A percentile compares a stretch with the other conserved stretches of the same genome.
phyloP scores from a whole-genome alignment of 2,797 vertebrate genomes.

The Austrolebias charrua region DNA sequence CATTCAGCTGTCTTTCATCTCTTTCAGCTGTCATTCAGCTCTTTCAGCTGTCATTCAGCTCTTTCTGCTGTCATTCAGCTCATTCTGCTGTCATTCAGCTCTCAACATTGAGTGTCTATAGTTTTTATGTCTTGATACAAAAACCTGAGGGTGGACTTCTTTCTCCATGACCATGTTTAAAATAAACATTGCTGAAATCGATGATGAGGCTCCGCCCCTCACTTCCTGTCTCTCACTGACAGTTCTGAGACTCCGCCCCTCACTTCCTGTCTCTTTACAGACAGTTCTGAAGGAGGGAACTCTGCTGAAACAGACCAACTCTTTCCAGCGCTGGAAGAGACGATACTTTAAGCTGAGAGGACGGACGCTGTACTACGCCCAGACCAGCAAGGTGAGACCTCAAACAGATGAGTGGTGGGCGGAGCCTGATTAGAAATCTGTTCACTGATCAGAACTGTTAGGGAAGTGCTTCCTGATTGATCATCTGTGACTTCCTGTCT shows the following conservation, averaged over 20 bases:
- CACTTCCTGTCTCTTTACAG: conserved; percentile 65
- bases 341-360: conserved; percentile 97
- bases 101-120: too few relatives aligned
- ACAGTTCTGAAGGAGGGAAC: conserved; percentile 93
- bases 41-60: too few relatives aligned
- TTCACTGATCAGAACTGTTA: background rate
- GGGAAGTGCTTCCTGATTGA: background rate
- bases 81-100: too few relatives aligned
- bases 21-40: too few relatives aligned
- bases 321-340: conserved; percentile 96
- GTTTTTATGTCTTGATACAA: too few relatives aligned
- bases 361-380: conserved; percentile 94
- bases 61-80: too few relatives aligned
- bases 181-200: too few relatives aligned
- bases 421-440: background rate
- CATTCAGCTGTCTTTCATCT: too few relatives aligned
- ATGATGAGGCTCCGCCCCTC: background rate
- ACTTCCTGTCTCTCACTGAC: conserved; percentile 6
- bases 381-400: conserved; percentile 86
- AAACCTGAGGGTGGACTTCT: too few relatives aligned
- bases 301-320: conserved; percentile 95
- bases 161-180: too few relatives aligned
- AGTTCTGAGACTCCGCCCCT: background rate
- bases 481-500: background rate
- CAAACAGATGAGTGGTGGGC: background rate